These are phyloP conservation scores for Platycnemis pennipes DNA, from an alignment of 2,888 invertebrate species.

Conservation along the genomic window DNA sequence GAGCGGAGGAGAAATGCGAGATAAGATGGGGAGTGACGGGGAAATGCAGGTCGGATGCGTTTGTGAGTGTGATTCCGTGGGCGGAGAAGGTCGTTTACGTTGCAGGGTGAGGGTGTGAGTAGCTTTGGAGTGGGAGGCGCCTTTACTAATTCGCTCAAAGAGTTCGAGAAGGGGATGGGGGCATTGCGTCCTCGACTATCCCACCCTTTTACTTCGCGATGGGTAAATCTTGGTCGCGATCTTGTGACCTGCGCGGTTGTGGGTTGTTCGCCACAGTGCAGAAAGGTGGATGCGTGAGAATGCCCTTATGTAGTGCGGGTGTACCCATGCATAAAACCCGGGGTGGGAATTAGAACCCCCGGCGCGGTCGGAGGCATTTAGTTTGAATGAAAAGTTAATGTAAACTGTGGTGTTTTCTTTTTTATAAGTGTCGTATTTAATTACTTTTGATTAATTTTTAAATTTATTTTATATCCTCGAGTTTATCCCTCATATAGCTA, in stretches of 20 bases:
- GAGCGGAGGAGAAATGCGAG: neutral
- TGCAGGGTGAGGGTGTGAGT: neutral
- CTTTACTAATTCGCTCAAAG: neutral
- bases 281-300: neutral
- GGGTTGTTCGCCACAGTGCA: neutral
- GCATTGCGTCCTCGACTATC: neutral
- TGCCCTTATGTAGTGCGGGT: neutral
- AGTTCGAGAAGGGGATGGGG: neutral
- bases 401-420: too few species aligned
- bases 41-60: neutral
- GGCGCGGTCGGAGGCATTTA: too few species aligned
- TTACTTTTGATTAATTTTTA: too few species aligned
- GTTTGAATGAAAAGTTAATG: too few species aligned
- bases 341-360: neutral
- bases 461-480: too few species aligned
- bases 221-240: neutral
- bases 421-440: too few species aligned
- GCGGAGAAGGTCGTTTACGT: neutral
- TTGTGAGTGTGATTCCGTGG: neutral
- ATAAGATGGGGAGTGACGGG: neutral
- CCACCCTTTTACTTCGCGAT: neutral
- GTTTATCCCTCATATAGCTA: too few species aligned
- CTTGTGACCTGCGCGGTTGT: neutral
- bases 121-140: neutral
- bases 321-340: neutral